phyloP scores from a whole-genome alignment of 2,797 vertebrate genomes.

The Brotula barbata region DNA sequence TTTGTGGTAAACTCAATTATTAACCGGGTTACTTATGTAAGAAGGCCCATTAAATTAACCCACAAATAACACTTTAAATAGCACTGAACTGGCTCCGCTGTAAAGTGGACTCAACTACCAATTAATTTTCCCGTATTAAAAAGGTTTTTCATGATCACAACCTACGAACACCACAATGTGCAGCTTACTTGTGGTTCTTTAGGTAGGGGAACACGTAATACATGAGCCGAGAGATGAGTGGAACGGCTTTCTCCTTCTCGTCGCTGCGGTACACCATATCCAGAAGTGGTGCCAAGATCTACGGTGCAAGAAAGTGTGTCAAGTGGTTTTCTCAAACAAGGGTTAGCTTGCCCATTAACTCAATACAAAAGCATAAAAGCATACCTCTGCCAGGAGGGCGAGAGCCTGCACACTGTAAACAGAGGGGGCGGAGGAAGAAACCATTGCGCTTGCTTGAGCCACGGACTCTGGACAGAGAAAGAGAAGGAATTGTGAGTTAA shows the following conservation, averaged over 20 bases:
- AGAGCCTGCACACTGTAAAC: conserved; percentile 96
- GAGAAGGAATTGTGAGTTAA: neutral
- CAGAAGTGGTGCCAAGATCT: conserved; percentile 88
- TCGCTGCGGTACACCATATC: conserved; percentile 98
- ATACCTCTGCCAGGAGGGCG: conserved; percentile 92
- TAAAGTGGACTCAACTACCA: no score
- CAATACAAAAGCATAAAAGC: neutral
- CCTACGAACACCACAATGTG: neutral
- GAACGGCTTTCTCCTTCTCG: conserved; percentile 95
- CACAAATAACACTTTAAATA: no score
- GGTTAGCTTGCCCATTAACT: neutral
- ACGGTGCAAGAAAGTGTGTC: conserved; percentile 1
- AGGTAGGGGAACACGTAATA: conserved; percentile 96
- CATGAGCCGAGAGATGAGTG: conserved; percentile 91
- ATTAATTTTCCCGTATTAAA: no score
- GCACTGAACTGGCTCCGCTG: no score
- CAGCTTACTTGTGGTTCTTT: conserved; percentile 90
- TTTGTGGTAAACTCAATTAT: no score
- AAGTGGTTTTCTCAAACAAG: neutral
- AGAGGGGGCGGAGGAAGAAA: conserved; percentile 93
- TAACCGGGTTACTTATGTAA: no score
- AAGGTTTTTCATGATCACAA: neutral
- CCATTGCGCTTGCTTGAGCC: conserved; percentile 84
- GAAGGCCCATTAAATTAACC: conserved; percentile 3
- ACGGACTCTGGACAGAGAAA: conserved; percentile 73